Evolutionary conservation across 2,888 invertebrate species (phyloP).

Genomic region (Hypsopygia costalis): DNA sequence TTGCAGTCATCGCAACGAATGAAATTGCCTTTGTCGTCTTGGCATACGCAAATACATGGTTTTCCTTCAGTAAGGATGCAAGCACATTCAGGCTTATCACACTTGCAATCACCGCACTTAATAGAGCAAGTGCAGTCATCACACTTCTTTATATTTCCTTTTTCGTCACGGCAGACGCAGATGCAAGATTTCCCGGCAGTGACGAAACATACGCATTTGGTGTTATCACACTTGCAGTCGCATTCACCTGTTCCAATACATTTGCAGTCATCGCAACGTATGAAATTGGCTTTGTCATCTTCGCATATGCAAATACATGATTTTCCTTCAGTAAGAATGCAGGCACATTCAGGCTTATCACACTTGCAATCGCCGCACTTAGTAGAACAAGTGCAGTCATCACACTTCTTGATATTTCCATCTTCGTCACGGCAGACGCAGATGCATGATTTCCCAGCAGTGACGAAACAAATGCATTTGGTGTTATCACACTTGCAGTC

Average conservation of each 20-base stretch:
- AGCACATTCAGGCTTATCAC: constrained; percentile 22
- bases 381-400: constrained; percentile 19
- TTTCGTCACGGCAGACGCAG: constrained; percentile 27
- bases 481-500: constrained; percentile 20
- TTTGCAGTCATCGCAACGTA: constrained; percentile 29
- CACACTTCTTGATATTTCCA: constrained; percentile 18
- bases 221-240: constrained; percentile 25
- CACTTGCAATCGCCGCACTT: constrained; percentile 22
- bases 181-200: constrained; percentile 29
- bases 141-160: constrained; percentile 23
- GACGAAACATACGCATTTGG: constrained; percentile 37
- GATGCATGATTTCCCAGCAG: constrained; percentile 28
- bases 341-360: constrained; percentile 30
- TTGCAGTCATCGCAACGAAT: constrained; percentile 31
- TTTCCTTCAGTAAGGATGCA: constrained; percentile 25
- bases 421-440: constrained; percentile 30
- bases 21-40: constrained; percentile 22
- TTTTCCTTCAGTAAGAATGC: constrained; percentile 27
- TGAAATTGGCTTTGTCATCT: constrained; percentile 25
- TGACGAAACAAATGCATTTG: constrained; percentile 30
- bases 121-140: constrained; percentile 24
- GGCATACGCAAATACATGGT: constrained; percentile 26
- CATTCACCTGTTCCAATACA: constrained; percentile 19
- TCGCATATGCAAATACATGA: constrained; percentile 31
- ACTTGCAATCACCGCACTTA: background rate